Evolutionary conservation across 2,888 invertebrate species (phyloP).

Genomic region (Dicranocentrus wangi): DNA sequence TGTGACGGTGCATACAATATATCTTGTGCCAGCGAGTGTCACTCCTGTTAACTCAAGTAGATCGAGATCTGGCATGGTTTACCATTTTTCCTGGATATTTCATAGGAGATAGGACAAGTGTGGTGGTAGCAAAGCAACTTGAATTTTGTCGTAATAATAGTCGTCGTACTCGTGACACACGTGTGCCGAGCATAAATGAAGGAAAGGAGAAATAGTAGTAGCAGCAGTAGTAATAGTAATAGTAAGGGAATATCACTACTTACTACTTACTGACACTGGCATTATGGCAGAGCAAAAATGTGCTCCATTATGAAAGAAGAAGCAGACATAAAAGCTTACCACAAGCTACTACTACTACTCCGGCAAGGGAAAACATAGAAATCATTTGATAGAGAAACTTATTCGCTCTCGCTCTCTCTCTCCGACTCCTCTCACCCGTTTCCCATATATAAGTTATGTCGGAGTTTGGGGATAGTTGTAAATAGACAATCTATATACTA

Average conservation of each 20-base stretch:
- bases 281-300: constrained; percentile 1
- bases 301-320: background rate
- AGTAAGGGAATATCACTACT: constrained; percentile 22
- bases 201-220: background rate
- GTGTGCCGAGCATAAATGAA: constrained; percentile 33
- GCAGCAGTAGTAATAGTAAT: too few species aligned
- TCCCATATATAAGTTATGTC: too few species aligned
- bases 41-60: constrained; percentile 54
- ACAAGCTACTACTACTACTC: too few species aligned
- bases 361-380: constrained; percentile 22
- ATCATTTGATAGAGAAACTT: constrained; percentile 2
- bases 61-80: constrained; percentile 58
- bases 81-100: constrained; percentile 50
- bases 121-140: background rate
- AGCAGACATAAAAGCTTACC: background rate
- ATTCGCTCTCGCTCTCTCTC: too few species aligned
- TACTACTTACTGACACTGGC: constrained; percentile 19
- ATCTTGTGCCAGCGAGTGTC: constrained; percentile 57
- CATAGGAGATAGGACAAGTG: background rate
- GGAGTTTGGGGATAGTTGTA: too few species aligned
- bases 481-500: too few species aligned
- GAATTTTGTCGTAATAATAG: constrained; percentile 5
- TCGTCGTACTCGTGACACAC: constrained; percentile 48
- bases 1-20: constrained; percentile 55
- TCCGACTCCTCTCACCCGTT: too few species aligned